Percentiles rank a stretch among this genome's conserved stretches.
Evolutionary conservation across 2,888 invertebrate species (phyloP).

Genomic region (Drosophila barbarae): DNA sequence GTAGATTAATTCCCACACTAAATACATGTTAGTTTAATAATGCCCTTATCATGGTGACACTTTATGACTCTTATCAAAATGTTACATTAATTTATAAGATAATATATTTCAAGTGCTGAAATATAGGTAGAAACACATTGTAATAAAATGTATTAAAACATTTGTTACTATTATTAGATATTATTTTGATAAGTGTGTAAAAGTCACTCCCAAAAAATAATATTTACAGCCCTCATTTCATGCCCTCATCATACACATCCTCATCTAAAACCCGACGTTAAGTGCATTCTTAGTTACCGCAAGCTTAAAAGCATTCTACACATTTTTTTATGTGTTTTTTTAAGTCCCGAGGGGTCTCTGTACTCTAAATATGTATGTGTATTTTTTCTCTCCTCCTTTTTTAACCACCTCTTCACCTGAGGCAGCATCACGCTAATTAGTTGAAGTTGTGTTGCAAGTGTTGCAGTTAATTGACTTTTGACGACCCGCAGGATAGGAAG

Average conservation of each 20-base stretch:
- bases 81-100: constrained; percentile 13
- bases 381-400: not conserved
- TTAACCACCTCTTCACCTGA: constrained; percentile 34
- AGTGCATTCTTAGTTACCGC: constrained; percentile 44
- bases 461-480: constrained; percentile 71
- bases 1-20: constrained; percentile 15
- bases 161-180: not conserved
- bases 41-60: constrained; percentile 11
- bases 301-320: constrained; percentile 45
- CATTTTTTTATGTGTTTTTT: constrained; percentile 40
- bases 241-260: constrained; percentile 8
- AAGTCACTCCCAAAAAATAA: constrained; percentile 13
- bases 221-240: not conserved
- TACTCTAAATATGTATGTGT: not conserved
- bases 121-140: not conserved
- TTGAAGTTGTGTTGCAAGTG: constrained; percentile 65
- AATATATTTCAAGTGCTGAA: not conserved
- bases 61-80: not conserved
- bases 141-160: not conserved
- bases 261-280: constrained; percentile 28
- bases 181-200: not conserved
- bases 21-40: constrained; percentile 18
- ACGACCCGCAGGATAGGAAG: constrained; percentile 47
- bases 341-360: constrained; percentile 9
- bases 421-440: constrained; percentile 65